Evolutionary conservation across 2,113 vertebrate species (phyloP).

Genomic region (Odocoileus virginianus): DNA sequence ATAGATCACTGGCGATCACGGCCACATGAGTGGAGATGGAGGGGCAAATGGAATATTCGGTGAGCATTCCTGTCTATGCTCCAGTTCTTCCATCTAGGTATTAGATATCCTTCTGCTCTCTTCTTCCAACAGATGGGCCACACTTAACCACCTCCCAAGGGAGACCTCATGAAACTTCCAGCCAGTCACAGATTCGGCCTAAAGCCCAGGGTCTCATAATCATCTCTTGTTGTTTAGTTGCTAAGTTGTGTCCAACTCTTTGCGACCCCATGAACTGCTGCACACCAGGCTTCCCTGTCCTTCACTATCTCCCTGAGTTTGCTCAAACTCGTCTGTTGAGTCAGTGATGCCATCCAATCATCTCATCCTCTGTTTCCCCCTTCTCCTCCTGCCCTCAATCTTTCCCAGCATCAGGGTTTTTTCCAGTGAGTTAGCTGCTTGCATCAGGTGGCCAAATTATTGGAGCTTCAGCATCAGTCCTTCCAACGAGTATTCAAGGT

Average conservation of each 20-base stretch:
- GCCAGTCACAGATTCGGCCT: not conserved
- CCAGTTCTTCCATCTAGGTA: not conserved
- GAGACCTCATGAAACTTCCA: not conserved
- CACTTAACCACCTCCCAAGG: not conserved
- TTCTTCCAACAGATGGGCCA: not conserved
- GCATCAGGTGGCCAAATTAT: not conserved
- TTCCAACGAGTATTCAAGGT: not conserved
- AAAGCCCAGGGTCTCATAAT: not conserved
- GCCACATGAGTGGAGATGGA: not conserved
- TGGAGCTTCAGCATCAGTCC: not conserved
- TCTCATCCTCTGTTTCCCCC: not conserved
- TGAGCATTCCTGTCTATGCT: not conserved
- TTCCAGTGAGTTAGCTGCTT: not conserved
- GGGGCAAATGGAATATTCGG: not conserved
- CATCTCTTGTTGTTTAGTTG: not conserved
- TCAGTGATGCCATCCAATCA: not conserved
- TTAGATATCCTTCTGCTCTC: not conserved
- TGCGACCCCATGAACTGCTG: not conserved
- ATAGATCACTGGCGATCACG: not conserved
- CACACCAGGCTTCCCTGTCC: not conserved
- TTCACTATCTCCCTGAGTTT: not conserved
- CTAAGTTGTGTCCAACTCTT: not conserved
- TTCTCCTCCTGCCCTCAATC: not conserved
- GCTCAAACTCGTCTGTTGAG: not conserved
- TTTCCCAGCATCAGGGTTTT: not conserved